Percentiles rank a stretch among this genome's conserved stretches.
Conservation (phyloP, 2,797 vertebrate species). For the Protosalanx chinensis region DNA sequence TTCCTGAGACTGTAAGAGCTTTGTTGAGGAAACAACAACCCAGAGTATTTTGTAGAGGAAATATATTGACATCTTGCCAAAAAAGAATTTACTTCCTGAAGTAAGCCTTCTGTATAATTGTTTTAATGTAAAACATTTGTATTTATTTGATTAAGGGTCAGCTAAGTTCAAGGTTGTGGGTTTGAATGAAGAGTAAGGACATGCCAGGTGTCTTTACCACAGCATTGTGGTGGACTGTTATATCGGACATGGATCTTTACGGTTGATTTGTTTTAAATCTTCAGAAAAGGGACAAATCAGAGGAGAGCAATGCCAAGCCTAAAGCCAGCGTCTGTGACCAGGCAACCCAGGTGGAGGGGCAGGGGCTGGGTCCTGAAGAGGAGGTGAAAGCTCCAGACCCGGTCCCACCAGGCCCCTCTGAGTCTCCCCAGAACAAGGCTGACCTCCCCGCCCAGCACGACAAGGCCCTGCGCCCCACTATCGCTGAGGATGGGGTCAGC, state of each 20-base stretch:
- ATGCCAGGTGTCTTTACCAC: too few species aligned
- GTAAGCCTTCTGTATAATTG: too few species aligned
- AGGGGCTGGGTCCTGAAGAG: conserved; percentile 43
- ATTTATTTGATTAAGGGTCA: too few species aligned
- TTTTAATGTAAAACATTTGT: too few species aligned
- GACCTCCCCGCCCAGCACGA: background rate
- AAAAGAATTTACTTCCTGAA: background rate
- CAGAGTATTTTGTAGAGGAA: too few species aligned
- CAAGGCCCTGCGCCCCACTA: background rate
- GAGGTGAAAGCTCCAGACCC: conserved; percentile 3
- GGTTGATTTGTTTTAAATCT: conserved; percentile 39
- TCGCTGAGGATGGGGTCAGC: conserved; percentile 8
- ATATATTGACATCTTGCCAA: background rate
- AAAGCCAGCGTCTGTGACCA: conserved; percentile 59
- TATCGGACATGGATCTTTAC: background rate
- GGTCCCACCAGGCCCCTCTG: background rate
- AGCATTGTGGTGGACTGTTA: too few species aligned
- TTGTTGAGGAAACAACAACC: too few species aligned
- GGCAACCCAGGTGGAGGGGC: conserved; percentile 66
- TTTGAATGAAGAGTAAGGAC: too few species aligned
- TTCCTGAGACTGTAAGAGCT: too few species aligned
- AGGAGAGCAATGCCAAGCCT: conserved; percentile 67
- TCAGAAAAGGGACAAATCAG: conserved; percentile 74
- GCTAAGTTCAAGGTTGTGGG: too few species aligned
- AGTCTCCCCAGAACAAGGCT: background rate